Conservation (phyloP, 2,888 invertebrate species). For the Cataglyphis rosenhaueri region DNA sequence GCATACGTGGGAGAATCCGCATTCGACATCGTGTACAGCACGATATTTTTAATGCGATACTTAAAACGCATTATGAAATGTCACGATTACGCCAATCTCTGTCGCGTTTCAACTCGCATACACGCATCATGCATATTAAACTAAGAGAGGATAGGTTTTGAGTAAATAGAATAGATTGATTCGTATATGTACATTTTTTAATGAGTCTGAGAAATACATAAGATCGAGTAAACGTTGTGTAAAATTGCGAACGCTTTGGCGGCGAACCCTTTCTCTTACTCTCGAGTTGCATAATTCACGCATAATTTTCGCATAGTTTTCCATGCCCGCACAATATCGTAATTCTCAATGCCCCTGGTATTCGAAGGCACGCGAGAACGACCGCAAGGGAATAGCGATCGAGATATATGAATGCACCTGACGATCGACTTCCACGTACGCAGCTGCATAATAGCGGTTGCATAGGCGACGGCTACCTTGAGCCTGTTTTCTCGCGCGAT, state of each 20-base stretch:
- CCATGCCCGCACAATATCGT: neutral
- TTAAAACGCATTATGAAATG: slow-evolving; percentile 28
- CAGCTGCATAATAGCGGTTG: slow-evolving; percentile 42
- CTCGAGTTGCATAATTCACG: slow-evolving; percentile 36
- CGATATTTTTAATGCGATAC: slow-evolving; percentile 23
- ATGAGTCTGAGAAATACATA: neutral
- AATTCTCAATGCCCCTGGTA: neutral
- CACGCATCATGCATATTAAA: slow-evolving; percentile 4
- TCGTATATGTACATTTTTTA: neutral
- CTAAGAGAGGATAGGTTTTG: neutral
- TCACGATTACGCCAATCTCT: slow-evolving; percentile 22
- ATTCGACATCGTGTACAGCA: slow-evolving; percentile 3
- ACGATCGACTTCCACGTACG: slow-evolving; percentile 46
- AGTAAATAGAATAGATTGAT: neutral
- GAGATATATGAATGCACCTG: slow-evolving; percentile 37
- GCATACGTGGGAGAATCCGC: slow-evolving; percentile 22
- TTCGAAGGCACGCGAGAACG: neutral
- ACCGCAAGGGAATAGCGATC: slow-evolving; percentile 9
- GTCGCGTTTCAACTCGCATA: neutral
- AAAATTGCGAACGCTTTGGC: neutral
- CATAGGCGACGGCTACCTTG: slow-evolving; percentile 61
- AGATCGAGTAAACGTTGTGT: neutral
- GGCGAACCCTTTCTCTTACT: slow-evolving; percentile 14
- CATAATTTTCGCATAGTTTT: slow-evolving; percentile 37
- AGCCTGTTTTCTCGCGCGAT: slow-evolving; percentile 58